phyloP scores from a whole-genome alignment of 1,140 invertebrate genomes.

The Aphaenogaster ashmeadi region DNA sequence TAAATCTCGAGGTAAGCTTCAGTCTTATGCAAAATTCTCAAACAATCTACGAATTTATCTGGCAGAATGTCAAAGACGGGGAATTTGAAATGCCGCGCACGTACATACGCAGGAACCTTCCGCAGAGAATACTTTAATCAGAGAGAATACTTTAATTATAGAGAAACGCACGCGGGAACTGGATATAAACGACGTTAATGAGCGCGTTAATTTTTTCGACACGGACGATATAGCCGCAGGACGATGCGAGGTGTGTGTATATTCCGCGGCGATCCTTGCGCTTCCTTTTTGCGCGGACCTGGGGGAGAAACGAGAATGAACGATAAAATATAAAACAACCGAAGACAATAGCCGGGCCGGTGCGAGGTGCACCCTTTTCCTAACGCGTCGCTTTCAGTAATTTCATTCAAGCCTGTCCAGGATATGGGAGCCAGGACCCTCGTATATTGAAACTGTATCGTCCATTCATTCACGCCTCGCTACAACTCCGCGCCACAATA shows the following conservation, averaged over 20 bases:
- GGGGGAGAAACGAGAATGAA: constrained; percentile 49
- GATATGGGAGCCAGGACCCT: constrained; percentile 52
- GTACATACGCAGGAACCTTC: not conserved
- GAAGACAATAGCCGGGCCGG: constrained; percentile 35
- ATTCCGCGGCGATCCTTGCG: constrained; percentile 26
- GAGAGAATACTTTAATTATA: not conserved
- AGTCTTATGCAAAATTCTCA: not conserved
- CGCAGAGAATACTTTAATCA: constrained; percentile 19
- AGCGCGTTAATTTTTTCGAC: constrained; percentile 37
- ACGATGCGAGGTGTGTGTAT: not conserved
- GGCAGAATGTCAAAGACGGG: not conserved
- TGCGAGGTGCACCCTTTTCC: constrained; percentile 12
- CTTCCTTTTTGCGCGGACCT: not conserved
- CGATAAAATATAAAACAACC: constrained; percentile 51
- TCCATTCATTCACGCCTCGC: constrained; percentile 48
- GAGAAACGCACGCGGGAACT: not conserved
- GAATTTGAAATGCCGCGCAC: not conserved
- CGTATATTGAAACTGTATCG: constrained; percentile 54
- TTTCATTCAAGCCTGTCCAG: constrained; percentile 56
- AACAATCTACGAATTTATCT: not conserved
- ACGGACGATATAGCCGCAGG: not conserved
- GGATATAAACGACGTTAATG: constrained; percentile 39
- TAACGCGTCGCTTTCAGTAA: constrained; percentile 59
- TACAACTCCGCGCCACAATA: constrained; percentile 46
- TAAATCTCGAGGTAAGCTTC: not conserved